phyloP scores from a whole-genome alignment of 2,797 vertebrate genomes.

The Craterocephalus amniculus region DNA sequence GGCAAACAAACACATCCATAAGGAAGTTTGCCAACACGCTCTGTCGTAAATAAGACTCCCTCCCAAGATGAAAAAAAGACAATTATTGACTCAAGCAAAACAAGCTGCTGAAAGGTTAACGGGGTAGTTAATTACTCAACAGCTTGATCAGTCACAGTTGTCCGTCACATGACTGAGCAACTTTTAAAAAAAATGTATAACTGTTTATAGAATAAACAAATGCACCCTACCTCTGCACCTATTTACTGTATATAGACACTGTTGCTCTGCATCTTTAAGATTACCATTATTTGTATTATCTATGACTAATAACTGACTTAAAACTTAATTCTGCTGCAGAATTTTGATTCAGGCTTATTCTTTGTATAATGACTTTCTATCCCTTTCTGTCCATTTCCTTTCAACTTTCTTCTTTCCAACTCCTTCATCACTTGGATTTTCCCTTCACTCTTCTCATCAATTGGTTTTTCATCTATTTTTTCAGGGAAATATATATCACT shows the following conservation, averaged over 20 bases:
- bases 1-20: slow-evolving; percentile 73
- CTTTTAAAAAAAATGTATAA: too few species aligned
- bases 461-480: too few species aligned
- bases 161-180: slow-evolving; percentile 31
- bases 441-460: neutral
- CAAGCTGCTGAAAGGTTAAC: slow-evolving; percentile 63
- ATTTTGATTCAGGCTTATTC: too few species aligned
- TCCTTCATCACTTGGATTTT: neutral
- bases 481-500: neutral
- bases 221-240: neutral
- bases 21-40: slow-evolving; percentile 51
- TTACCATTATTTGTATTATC: neutral
- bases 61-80: neutral
- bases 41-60: slow-evolving; percentile 37
- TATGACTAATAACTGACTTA: neutral
- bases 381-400: neutral
- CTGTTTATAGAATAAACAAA: slow-evolving; percentile 36
- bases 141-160: slow-evolving; percentile 32
- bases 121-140: neutral
- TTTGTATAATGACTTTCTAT: neutral
- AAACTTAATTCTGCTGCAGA: too few species aligned
- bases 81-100: slow-evolving; percentile 37
- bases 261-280: slow-evolving; percentile 2
- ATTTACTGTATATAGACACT: neutral
- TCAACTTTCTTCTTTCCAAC: neutral